These are phyloP conservation scores for Brachionus plicatilis DNA, from an alignment of 1,140 invertebrate species.

Conservation along the genomic window DNA sequence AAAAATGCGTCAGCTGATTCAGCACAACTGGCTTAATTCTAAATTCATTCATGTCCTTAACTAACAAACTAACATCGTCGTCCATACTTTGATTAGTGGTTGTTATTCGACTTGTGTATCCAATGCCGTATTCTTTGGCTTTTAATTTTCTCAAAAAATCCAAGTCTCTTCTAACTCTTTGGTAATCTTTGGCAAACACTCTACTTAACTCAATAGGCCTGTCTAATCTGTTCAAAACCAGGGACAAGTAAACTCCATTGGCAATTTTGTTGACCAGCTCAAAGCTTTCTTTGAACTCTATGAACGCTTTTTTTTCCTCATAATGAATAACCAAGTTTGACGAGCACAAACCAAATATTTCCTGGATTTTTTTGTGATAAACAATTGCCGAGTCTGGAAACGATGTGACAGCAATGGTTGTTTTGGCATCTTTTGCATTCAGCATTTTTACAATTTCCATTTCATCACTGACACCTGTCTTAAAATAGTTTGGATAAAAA, in stretches of 20 bases:
- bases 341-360: not conserved
- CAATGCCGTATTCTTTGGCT: not conserved
- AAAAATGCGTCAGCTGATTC: slow-evolving; percentile 16
- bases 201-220: not conserved
- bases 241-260: slow-evolving; percentile 13
- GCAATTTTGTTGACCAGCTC: slow-evolving; percentile 3
- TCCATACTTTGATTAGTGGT: not conserved
- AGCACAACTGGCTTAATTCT: not conserved
- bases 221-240: not conserved
- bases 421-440: slow-evolving; percentile 1
- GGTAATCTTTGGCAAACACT: not conserved
- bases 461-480: not conserved
- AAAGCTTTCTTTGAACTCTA: slow-evolving; percentile 19
- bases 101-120: not conserved
- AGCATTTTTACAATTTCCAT: not conserved
- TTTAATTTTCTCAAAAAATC: not conserved
- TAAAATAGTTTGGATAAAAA: slow-evolving; percentile 39
- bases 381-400: slow-evolving; percentile 6
- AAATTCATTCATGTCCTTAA: slow-evolving; percentile 4
- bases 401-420: not conserved
- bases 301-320: slow-evolving; percentile 2
- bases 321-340: not conserved
- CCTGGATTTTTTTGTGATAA: slow-evolving; percentile 37
- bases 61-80: not conserved
- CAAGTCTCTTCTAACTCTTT: not conserved